Base-by-base conservation (phyloP, 2,888 invertebrate genomes). In the Podotricha telesiphe region DNA sequence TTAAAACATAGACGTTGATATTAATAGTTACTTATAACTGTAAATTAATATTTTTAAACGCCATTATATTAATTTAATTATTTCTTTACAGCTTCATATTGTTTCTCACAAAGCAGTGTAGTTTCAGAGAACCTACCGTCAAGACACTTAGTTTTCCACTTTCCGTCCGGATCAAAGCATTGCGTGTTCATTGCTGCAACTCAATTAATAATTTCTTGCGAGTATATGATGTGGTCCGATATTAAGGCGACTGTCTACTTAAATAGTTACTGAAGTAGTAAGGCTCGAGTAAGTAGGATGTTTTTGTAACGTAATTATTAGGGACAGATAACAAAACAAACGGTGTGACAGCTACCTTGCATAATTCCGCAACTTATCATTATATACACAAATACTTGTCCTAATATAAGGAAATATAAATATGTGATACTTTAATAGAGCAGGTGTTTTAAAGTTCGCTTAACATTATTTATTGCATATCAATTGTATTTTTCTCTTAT, bases 281-380 rank as follows among this genome's bases (percentile, higher is more conserved):
- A 55, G 3, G 13, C 28, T 28, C 2, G 2, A 28, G 28, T 28
- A 28, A 28, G 28, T 28, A 28, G 28, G 59, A 19, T n/a, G n/a
- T n/a, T n/a, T n/a, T n/a, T n/a, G n/a, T n/a, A n/a, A n/a, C n/a
- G n/a, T n/a, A n/a, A n/a, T n/a, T n/a, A n/a, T n/a, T n/a, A n/a
- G n/a, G n/a, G n/a, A n/a, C n/a, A n/a, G n/a, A n/a, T n/a, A 51
- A 53, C 51, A 50, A 67, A 59, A 67, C 42, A 59, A 34, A 45
- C 34, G 61, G 19, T 61, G 15, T 28, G 51, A 51, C 67, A 34
- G 37, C 47, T 50, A 48, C 8, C 45, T 50, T 20, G 56, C 28
- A 51, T 56, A 59, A 59, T 51, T 67, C 42, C 11, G 19, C 51
- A 51, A 67, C 50, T 59, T 0, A 45, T 50, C 58, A 66, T 66